Percentiles rank a stretch among this genome's conserved stretches.
Conservation (phyloP, 35 echinoderm and acorn worm species). For the Anneissia japonica region DNA sequence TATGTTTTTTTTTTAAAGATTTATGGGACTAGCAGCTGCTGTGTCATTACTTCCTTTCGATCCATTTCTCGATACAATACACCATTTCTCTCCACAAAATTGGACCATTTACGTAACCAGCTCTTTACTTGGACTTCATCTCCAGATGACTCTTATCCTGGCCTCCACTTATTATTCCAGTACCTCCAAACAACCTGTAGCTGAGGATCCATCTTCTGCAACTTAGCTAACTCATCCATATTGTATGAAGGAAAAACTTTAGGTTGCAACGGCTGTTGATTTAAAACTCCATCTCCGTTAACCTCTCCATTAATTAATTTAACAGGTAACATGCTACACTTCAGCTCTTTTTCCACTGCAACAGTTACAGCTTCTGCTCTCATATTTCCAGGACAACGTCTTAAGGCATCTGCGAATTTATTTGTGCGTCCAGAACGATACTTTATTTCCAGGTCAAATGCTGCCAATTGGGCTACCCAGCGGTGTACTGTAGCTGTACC, state of each 20-base stretch:
- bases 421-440: constrained; percentile 43
- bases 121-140: not conserved
- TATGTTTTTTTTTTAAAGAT: not conserved
- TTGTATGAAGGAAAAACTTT: constrained; percentile 19
- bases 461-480: constrained; percentile 40
- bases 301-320: not conserved
- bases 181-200: not conserved
- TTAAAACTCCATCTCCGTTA: too few species aligned
- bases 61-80: not conserved
- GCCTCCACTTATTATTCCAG: not conserved
- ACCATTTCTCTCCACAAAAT: not conserved
- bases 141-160: not conserved
- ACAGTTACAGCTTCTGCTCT: not conserved
- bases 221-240: not conserved
- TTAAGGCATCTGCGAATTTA: constrained; percentile 40
- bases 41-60: not conserved
- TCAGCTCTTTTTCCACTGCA: too few species aligned
- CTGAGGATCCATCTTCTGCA: not conserved
- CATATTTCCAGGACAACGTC: not conserved
- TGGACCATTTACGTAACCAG: not conserved
- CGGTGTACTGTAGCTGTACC: constrained; percentile 11
- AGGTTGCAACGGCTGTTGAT: not conserved
- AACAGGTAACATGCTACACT: not conserved
- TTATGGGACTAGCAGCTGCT: not conserved
- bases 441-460: constrained; percentile 36